Evolutionary conservation across 2,113 vertebrate genomes (phyloP).

Genomic region (Cynoglossus semilaevis): DNA sequence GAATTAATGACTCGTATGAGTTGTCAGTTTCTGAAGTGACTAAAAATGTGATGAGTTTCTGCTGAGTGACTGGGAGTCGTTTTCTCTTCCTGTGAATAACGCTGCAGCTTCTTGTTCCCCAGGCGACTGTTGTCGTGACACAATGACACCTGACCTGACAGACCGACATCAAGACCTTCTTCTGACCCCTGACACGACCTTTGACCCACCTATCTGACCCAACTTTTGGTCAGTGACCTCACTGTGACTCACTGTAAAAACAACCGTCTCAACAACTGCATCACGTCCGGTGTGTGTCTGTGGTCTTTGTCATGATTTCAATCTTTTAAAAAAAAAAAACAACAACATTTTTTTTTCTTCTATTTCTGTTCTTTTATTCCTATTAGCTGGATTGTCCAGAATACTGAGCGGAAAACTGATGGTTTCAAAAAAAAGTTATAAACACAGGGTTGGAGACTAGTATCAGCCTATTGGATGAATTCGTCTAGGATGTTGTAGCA

Average conservation of each 20-base stretch:
- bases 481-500: too few species aligned
- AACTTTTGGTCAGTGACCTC: constrained; percentile 46
- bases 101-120: constrained; percentile 70
- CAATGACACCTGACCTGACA: constrained; percentile 69
- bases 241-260: constrained; percentile 34
- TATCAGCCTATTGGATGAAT: too few species aligned
- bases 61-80: constrained; percentile 3
- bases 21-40: too few species aligned
- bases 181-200: constrained; percentile 68
- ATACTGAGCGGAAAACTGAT: too few species aligned
- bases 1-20: too few species aligned
- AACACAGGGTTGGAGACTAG: too few species aligned
- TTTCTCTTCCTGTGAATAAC: constrained; percentile 56
- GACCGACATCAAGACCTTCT: constrained; percentile 60
- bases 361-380: too few species aligned
- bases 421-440: too few species aligned
- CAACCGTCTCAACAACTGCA: constrained; percentile 9
- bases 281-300: constrained; percentile 3
- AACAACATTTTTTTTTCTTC: not conserved
- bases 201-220: constrained; percentile 69
- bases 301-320: not conserved
- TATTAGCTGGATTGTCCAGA: too few species aligned
- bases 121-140: constrained; percentile 73
- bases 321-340: too few species aligned
- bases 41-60: constrained; percentile 7